These are phyloP conservation scores for Falco cherrug DNA, from an alignment of 2,797 vertebrate genomes.

Conservation along the genomic window DNA sequence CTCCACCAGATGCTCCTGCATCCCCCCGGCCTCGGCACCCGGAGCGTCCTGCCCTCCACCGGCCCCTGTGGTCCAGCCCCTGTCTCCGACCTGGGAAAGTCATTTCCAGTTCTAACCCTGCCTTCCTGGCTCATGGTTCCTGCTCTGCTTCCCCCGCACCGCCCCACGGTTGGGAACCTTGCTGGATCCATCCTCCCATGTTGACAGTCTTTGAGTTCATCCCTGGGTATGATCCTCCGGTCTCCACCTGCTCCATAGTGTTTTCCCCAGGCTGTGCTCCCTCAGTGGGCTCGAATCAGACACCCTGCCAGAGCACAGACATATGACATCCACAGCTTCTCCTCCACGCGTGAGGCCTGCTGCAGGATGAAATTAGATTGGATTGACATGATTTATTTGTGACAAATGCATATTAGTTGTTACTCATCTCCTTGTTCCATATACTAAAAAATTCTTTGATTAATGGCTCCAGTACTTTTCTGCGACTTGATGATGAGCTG, in stretches of 20 bases:
- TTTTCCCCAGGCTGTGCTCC: background rate
- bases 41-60: accelerated
- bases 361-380: background rate
- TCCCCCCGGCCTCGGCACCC: background rate
- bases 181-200: accelerated
- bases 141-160: background rate
- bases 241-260: accelerated
- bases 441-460: background rate
- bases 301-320: background rate
- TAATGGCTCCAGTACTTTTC: background rate
- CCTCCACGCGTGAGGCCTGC: background rate
- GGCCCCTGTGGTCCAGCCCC: background rate
- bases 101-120: no score
- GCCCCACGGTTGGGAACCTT: accelerated
- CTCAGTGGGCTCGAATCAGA: accelerated
- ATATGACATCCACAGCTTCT: background rate
- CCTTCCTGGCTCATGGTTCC: background rate
- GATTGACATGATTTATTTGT: background rate
- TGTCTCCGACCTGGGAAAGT: no score
- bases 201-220: no score
- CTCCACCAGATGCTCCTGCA: background rate
- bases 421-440: background rate
- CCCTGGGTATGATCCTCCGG: background rate
- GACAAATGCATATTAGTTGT: background rate
- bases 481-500: background rate